Percentiles rank a stretch among this genome's conserved stretches.
phyloP scores from a whole-genome alignment of 2,797 vertebrate species.

The Acrossocheilus wenchowensis region DNA sequence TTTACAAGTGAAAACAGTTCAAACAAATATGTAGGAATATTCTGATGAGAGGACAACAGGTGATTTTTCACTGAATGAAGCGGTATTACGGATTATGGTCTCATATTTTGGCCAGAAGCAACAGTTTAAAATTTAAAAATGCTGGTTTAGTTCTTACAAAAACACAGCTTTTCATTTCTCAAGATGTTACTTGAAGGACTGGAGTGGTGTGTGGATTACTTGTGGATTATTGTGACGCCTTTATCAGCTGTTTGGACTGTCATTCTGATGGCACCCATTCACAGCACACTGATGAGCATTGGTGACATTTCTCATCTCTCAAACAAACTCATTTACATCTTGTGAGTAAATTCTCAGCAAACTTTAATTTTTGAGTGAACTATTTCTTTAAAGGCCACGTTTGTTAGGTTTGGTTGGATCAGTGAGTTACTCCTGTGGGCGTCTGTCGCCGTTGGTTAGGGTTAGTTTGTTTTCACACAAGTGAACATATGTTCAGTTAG shows the following conservation, averaged over 20 bases:
- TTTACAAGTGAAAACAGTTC: neutral
- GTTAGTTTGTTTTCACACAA: no score
- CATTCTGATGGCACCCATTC: neutral
- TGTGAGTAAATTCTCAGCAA: neutral
- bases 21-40: neutral
- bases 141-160: neutral
- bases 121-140: neutral
- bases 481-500: no score
- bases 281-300: neutral
- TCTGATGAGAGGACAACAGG: neutral
- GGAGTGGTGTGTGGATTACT: neutral
- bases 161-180: neutral
- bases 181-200: neutral
- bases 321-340: neutral
- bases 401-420: no score
- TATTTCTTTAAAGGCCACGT: no score
- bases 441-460: no score
- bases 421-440: no score
- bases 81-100: neutral
- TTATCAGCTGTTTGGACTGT: neutral
- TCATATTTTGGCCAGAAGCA: neutral
- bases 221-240: neutral
- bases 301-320: neutral
- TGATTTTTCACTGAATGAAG: neutral
- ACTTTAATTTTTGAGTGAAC: no score